Conservation (phyloP, 2,797 vertebrate genomes). For the Pachyuromys duprasi region DNA sequence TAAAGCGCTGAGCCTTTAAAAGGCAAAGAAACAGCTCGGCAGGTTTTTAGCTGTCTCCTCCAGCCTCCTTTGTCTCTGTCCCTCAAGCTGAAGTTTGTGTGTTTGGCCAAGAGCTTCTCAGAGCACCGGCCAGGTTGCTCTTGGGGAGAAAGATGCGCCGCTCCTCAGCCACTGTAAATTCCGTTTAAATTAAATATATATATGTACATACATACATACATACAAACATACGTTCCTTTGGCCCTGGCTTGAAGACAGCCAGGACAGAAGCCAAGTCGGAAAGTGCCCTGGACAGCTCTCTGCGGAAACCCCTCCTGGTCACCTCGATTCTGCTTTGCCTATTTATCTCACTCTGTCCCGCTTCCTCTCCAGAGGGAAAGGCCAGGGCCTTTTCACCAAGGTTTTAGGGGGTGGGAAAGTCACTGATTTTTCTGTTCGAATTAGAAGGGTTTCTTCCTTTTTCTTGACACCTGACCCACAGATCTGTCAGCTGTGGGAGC, state of each 20-base stretch:
- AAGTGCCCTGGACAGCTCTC: background rate
- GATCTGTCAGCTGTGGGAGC: constrained; percentile 28
- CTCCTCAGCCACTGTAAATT: constrained; percentile 9
- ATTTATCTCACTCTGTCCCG: background rate
- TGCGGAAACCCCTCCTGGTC: background rate
- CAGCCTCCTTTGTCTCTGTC: background rate
- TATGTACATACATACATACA: background rate
- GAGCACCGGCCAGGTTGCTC: background rate
- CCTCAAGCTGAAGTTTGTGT: constrained; percentile 47
- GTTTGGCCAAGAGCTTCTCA: constrained; percentile 61
- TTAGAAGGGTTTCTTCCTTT: constrained; percentile 20
- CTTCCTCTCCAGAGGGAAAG: background rate
- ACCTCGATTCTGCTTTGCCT: background rate
- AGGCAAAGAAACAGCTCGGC: constrained; percentile 1
- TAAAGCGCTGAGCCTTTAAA: constrained; percentile 50
- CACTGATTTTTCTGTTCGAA: constrained; percentile 35
- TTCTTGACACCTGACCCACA: constrained; percentile 67
- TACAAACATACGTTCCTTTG: background rate
- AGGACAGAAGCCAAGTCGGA: background rate
- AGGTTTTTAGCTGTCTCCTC: background rate
- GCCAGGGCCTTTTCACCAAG: background rate
- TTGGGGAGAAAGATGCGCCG: background rate
- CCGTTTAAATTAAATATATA: background rate
- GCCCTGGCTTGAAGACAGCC: background rate
- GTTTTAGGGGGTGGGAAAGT: background rate